These are phyloP conservation scores for Drosophila gunungcola DNA, from an alignment of 1,140 invertebrate genomes.

Conservation along the genomic window DNA sequence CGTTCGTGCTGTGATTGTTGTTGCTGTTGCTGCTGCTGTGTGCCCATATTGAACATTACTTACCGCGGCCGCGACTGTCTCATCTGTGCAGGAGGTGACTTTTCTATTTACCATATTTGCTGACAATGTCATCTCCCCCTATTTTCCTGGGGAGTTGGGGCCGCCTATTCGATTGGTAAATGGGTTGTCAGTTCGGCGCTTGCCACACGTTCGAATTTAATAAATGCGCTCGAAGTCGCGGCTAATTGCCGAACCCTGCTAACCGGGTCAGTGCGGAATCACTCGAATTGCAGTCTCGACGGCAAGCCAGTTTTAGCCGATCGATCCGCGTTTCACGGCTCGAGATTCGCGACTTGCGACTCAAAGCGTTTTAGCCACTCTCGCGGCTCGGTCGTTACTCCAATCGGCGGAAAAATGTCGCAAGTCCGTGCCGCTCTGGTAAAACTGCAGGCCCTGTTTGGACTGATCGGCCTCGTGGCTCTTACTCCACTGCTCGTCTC, in stretches of 20 bases:
- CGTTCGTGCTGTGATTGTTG: slow-evolving; percentile 19
- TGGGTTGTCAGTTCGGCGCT: slow-evolving; percentile 22
- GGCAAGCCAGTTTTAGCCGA: slow-evolving; percentile 18
- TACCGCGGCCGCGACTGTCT: slow-evolving; percentile 33
- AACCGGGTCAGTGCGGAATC: slow-evolving; percentile 16
- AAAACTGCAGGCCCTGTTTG: slow-evolving; percentile 15
- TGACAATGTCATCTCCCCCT: slow-evolving; percentile 17
- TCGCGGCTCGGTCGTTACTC: slow-evolving; percentile 15
- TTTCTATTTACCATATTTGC: slow-evolving; percentile 49
- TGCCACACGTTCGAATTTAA: slow-evolving; percentile 4
- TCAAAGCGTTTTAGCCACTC: slow-evolving; percentile 35
- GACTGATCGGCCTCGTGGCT: slow-evolving; percentile 11
- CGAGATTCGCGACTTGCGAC: not conserved
- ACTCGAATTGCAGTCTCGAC: slow-evolving; percentile 10
- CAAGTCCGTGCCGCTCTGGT: not conserved
- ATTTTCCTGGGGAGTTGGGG: slow-evolving; percentile 1
- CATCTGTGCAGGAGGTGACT: slow-evolving; percentile 61
- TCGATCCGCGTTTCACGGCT: slow-evolving; percentile 1
- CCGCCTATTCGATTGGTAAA: not conserved
- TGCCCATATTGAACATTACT: slow-evolving; percentile 41
- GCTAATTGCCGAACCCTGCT: slow-evolving; percentile 19
- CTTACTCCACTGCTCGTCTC: slow-evolving; percentile 34
- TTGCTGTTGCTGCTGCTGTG: slow-evolving; percentile 14
- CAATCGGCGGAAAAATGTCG: slow-evolving; percentile 24
- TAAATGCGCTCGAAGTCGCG: not conserved